A percentile compares a stretch with the other conserved stretches of the same genome.
phyloP scores from a whole-genome alignment of 2,888 invertebrate genomes.

The Junonia oenone region DNA sequence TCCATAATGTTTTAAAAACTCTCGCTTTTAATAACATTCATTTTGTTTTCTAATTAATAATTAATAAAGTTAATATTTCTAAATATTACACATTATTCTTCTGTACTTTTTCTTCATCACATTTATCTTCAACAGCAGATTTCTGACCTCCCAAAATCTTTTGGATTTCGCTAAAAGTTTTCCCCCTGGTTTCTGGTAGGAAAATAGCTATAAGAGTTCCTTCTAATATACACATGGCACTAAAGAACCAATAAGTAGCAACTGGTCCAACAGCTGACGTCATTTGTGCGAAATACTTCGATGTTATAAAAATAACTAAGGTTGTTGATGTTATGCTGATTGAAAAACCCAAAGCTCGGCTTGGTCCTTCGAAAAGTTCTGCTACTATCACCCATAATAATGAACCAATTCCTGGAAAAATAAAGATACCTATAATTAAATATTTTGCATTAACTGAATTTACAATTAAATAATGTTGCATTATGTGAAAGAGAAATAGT shows the following conservation, averaged over 20 bases:
- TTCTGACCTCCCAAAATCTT: slow-evolving; percentile 33
- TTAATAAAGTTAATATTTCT: too few species aligned
- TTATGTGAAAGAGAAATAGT: too few species aligned
- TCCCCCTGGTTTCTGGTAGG: too few species aligned
- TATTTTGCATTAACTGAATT: too few species aligned
- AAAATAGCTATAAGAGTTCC: slow-evolving; percentile 39
- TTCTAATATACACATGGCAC: slow-evolving; percentile 36
- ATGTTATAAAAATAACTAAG: slow-evolving; percentile 38
- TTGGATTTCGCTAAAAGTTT: slow-evolving; percentile 56
- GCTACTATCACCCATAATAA: slow-evolving; percentile 47
- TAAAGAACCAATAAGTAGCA: slow-evolving; percentile 46
- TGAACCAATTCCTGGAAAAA: slow-evolving; percentile 50
- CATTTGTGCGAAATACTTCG: slow-evolving; percentile 45
- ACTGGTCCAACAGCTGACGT: slow-evolving; percentile 43
- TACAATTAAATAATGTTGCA: too few species aligned
- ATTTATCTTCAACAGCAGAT: background rate
- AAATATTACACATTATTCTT: background rate
- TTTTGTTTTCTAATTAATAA: too few species aligned
- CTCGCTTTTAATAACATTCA: too few species aligned
- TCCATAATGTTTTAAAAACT: too few species aligned
- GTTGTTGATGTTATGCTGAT: slow-evolving; percentile 29
- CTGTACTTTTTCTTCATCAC: background rate
- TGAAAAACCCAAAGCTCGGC: slow-evolving; percentile 45
- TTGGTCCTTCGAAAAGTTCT: slow-evolving; percentile 51
- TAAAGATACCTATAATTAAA: too few species aligned